Percentiles rank a stretch among this genome's conserved stretches.
phyloP scores from a whole-genome alignment of 2,797 vertebrate species.

The Taenioides sp. region DNA sequence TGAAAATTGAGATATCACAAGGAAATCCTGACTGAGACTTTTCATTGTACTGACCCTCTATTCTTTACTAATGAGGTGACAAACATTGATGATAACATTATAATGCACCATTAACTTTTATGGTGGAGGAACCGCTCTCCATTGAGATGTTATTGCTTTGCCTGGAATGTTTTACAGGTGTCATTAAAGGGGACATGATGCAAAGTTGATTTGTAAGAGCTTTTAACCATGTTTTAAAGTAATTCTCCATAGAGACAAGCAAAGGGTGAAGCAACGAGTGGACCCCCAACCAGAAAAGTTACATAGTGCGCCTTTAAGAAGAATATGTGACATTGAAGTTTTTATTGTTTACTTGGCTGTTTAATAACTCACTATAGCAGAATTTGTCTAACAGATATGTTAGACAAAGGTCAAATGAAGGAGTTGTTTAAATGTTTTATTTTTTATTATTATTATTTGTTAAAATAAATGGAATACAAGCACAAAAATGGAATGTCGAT shows the following conservation, averaged over 20 bases:
- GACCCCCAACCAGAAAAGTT: not conserved
- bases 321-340: not conserved
- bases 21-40: not conserved
- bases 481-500: not conserved
- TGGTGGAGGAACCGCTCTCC: not conserved
- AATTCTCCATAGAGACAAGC: not conserved
- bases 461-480: not conserved
- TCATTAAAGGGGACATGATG: too few species aligned
- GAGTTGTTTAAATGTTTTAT: not conserved
- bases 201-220: too few species aligned
- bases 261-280: not conserved
- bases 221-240: not conserved
- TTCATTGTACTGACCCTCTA: not conserved
- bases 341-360: not conserved
- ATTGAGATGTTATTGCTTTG: not conserved
- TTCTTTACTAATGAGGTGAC: not conserved
- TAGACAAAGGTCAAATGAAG: not conserved
- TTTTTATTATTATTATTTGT: too few species aligned
- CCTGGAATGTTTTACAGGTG: too few species aligned
- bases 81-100: not conserved
- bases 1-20: not conserved
- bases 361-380: not conserved
- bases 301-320: not conserved
- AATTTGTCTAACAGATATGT: not conserved
- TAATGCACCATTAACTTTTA: not conserved